Evolutionary conservation across 2,113 vertebrate species (phyloP).

Genomic region (Mormyrus iriodes): DNA sequence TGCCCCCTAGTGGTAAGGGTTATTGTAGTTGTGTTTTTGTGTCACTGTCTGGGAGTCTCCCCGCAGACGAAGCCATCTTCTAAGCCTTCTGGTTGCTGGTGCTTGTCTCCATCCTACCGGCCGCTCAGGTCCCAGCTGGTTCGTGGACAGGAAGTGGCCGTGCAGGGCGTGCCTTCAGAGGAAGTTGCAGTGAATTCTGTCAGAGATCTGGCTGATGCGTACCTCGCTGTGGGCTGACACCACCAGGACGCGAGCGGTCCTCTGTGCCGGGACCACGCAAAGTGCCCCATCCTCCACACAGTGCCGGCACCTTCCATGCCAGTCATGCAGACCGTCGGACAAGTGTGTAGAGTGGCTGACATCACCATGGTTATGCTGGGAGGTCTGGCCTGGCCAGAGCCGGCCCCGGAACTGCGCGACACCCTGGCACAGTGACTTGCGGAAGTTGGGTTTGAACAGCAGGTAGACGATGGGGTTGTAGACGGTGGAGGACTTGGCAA

Average conservation of each 20-base stretch:
- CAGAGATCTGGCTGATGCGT: constrained; percentile 31
- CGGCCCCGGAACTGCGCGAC: constrained; percentile 24
- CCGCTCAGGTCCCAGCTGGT: neutral
- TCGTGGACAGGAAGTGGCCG: neutral
- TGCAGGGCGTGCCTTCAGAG: constrained; percentile 16
- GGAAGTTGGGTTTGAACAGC: constrained; percentile 63
- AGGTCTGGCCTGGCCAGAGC: constrained; percentile 19
- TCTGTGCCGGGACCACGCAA: constrained; percentile 14
- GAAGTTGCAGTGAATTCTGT: constrained; percentile 25
- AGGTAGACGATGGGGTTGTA: constrained; percentile 63
- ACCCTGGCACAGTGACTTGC: constrained; percentile 40
- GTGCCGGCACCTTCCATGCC: constrained; percentile 25
- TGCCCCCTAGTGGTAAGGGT: neutral
- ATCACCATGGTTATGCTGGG: constrained; percentile 25
- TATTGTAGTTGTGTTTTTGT: neutral
- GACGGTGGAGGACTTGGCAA: constrained; percentile 61
- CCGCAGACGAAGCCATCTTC: neutral
- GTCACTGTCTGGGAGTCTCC: neutral
- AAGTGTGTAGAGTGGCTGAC: constrained; percentile 27
- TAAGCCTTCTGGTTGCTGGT: neutral
- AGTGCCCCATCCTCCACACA: constrained; percentile 13
- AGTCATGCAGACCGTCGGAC: constrained; percentile 29
- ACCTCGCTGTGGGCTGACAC: constrained; percentile 31
- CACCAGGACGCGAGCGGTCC: constrained; percentile 25
- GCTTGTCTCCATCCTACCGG: neutral